A percentile compares a stretch with the other conserved stretches of the same genome.
Conservation (phyloP, 1,140 invertebrate species). For the Helicoverpa zea region DNA sequence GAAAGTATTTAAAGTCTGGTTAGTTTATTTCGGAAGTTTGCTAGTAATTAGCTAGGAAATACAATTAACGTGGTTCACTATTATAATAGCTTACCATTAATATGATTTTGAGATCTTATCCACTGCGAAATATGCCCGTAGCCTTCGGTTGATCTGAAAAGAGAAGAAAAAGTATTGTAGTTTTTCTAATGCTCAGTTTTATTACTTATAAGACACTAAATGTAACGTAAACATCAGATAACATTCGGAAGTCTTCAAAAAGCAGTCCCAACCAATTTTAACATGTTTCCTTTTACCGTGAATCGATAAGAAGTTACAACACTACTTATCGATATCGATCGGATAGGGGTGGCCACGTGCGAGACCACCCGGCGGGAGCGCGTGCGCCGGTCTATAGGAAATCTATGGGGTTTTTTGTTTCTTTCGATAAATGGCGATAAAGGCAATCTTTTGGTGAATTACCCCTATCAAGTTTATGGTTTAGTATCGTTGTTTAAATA, state of each 20-base stretch:
- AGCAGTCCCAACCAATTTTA: constrained; percentile 1
- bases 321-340: constrained; percentile 71
- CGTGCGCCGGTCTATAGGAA: constrained; percentile 71
- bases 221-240: too few species aligned
- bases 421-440: constrained; percentile 65
- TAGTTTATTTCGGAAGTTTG: constrained; percentile 51
- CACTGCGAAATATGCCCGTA: constrained; percentile 76
- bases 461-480: constrained; percentile 36
- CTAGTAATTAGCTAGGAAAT: constrained; percentile 38
- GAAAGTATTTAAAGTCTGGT: constrained; percentile 10
- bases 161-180: constrained; percentile 53
- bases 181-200: background rate
- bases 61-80: background rate
- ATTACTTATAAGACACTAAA: background rate
- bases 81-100: constrained; percentile 77
- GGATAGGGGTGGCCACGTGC: constrained; percentile 77
- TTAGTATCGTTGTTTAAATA: constrained; percentile 33
- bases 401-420: constrained; percentile 57
- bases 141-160: constrained; percentile 78
- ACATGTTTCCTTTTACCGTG: constrained; percentile 33
- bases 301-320: constrained; percentile 60
- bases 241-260: background rate
- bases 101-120: constrained; percentile 81
- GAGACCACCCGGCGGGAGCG: constrained; percentile 76
- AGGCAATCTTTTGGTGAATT: constrained; percentile 56